Conservation (phyloP, 2,888 invertebrate genomes). For the Drosophila ustulata region DNA sequence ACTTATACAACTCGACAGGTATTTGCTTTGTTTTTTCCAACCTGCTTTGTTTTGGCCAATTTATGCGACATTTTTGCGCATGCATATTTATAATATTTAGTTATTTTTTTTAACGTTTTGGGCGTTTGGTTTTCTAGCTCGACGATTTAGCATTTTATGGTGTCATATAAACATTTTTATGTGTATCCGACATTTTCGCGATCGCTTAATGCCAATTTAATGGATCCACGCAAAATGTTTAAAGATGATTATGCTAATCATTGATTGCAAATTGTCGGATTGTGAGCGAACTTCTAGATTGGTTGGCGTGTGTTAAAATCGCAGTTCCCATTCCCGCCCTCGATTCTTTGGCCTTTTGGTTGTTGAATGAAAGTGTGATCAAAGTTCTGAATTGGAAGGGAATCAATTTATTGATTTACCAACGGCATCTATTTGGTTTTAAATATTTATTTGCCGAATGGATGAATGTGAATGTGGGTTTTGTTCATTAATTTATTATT, state of each 20-base stretch:
- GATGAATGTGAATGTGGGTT: neutral
- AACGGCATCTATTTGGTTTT: neutral
- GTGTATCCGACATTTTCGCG: slow-evolving; percentile 4
- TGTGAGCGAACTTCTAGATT: neutral
- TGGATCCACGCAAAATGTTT: slow-evolving; percentile 24
- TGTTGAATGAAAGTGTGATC: slow-evolving; percentile 3
- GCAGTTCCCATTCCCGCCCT: neutral
- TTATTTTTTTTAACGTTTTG: neutral
- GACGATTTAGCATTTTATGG: slow-evolving; percentile 27
- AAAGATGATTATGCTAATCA: slow-evolving; percentile 10
- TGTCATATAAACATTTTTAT: slow-evolving; percentile 13
- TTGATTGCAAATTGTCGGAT: slow-evolving; percentile 2
- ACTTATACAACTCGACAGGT: neutral
- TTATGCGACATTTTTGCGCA: slow-evolving; percentile 5
- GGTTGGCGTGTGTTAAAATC: neutral
- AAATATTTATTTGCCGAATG: neutral
- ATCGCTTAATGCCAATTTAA: slow-evolving; percentile 51
- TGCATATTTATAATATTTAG: slow-evolving; percentile 3
- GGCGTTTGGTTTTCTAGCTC: slow-evolving; percentile 25
- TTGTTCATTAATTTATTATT: neutral
- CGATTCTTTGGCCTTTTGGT: neutral
- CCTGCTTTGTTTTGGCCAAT: slow-evolving; percentile 7
- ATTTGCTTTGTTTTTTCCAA: neutral
- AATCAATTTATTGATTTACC: too few relatives aligned
- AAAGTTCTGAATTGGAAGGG: neutral